Percentiles rank a stretch among this genome's conserved stretches.
Evolutionary conservation across 2,113 vertebrate genomes (phyloP).

Genomic region (Apeltes quadracus): DNA sequence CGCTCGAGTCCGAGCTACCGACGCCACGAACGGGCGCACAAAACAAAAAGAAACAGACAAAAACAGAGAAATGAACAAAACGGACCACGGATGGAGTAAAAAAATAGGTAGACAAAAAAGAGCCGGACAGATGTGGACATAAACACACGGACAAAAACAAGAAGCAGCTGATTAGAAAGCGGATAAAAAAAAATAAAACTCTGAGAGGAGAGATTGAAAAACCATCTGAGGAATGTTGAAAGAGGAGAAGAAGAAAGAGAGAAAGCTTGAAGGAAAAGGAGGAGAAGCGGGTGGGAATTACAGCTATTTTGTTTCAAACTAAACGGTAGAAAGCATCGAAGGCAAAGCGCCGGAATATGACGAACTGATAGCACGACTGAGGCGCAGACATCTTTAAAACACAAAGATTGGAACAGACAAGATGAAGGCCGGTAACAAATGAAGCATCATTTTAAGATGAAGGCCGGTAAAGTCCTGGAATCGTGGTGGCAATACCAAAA

Average conservation of each 20-base stretch:
- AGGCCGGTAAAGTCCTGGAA: constrained; percentile 13
- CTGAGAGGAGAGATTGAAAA: constrained; percentile 19
- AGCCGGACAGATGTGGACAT: constrained; percentile 36
- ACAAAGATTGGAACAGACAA: constrained; percentile 13
- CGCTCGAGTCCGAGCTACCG: constrained; percentile 89
- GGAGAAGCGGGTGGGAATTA: constrained; percentile 41
- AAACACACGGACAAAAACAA: constrained; percentile 35
- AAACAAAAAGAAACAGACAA: constrained; percentile 31
- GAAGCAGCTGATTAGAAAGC: constrained; percentile 49
- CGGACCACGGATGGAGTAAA: constrained; percentile 24
- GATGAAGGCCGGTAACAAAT: constrained; percentile 10
- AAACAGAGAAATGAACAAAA: constrained; percentile 51
- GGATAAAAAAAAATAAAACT: constrained; percentile 10
- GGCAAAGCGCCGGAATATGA: constrained; percentile 58
- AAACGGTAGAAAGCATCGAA: constrained; percentile 55
- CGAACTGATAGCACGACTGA: constrained; percentile 37
- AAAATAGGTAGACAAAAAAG: constrained; percentile 38
- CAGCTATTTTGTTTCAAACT: constrained; percentile 55
- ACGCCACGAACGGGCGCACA: constrained; percentile 24
- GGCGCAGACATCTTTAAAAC: constrained; percentile 61
- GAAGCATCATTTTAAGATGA: constrained; percentile 5
- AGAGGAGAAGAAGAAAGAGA: constrained; percentile 6
- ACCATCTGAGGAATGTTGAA: constrained; percentile 34
- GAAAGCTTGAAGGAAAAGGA: constrained; percentile 15
- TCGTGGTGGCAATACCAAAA: not conserved